A percentile compares a stretch with the other conserved stretches of the same genome.
These are phyloP conservation scores for Reticulitermes lucifugus DNA, from an alignment of 2,888 invertebrate species.

Conservation along the genomic window DNA sequence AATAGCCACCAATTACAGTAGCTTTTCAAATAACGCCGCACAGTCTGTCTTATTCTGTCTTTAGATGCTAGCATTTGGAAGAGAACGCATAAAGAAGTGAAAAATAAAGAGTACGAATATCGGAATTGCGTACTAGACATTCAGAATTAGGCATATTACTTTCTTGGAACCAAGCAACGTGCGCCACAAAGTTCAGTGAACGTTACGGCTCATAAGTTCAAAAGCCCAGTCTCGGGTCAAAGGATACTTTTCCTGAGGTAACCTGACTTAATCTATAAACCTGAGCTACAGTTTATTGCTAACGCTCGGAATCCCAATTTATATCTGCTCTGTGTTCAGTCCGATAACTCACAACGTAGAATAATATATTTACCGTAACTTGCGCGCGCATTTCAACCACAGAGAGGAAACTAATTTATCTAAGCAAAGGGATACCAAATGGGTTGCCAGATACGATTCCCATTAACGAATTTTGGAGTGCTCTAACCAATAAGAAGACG, in stretches of 20 bases:
- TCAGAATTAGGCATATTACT: too few species aligned
- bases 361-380: slow-evolving; percentile 2
- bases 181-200: neutral
- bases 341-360: neutral
- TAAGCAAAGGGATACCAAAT: neutral
- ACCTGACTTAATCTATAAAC: neutral
- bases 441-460: neutral
- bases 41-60: too few species aligned
- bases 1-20: too few species aligned
- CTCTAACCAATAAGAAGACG: too few species aligned
- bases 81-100: too few species aligned
- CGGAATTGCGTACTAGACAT: too few species aligned
- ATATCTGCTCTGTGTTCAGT: neutral
- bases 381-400: neutral
- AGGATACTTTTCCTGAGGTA: neutral
- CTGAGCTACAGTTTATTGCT: neutral
- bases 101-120: too few species aligned
- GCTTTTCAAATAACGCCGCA: too few species aligned
- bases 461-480: neutral
- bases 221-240: neutral
- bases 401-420: neutral
- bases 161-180: too few species aligned
- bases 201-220: neutral
- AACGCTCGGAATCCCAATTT: neutral
- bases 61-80: too few species aligned